phyloP scores from a whole-genome alignment of 2,888 invertebrate genomes.

The Tenthredo mesomela region DNA sequence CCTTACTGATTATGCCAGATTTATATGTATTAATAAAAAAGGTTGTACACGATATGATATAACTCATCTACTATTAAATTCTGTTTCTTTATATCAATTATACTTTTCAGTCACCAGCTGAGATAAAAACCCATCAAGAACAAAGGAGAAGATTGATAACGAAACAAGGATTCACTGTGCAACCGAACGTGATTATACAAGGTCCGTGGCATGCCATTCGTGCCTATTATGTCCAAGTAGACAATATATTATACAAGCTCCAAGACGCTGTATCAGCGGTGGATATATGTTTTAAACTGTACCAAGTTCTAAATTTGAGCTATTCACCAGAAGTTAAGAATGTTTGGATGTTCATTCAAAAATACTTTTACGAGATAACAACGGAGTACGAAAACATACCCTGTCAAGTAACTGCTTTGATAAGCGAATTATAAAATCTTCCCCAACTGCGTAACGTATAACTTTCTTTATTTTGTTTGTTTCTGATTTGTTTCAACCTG shows the following conservation, averaged over 20 bases:
- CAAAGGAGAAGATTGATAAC: not conserved
- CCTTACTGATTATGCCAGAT: too few species aligned
- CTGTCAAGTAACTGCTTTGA: not conserved
- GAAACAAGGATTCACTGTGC: not conserved
- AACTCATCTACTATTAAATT: too few species aligned
- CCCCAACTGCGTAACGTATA: not conserved
- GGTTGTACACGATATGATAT: too few species aligned
- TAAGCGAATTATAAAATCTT: not conserved
- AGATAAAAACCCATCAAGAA: not conserved
- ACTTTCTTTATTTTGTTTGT: not conserved
- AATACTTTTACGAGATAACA: not conserved
- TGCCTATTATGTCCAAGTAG: not conserved
- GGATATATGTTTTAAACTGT: slow-evolving; percentile 1
- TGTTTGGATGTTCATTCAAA: not conserved
- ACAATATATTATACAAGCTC: not conserved
- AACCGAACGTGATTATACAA: not conserved
- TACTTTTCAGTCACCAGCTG: not conserved
- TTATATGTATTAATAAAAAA: too few species aligned
- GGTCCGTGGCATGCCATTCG: not conserved
- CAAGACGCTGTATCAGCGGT: not conserved
- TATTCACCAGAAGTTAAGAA: not conserved
- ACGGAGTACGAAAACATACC: not conserved
- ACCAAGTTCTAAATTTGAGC: not conserved
- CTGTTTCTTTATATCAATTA: too few species aligned
- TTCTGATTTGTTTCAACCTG: not conserved